phyloP scores from a whole-genome alignment of 2,888 invertebrate species.

The Epinotia nisella region DNA sequence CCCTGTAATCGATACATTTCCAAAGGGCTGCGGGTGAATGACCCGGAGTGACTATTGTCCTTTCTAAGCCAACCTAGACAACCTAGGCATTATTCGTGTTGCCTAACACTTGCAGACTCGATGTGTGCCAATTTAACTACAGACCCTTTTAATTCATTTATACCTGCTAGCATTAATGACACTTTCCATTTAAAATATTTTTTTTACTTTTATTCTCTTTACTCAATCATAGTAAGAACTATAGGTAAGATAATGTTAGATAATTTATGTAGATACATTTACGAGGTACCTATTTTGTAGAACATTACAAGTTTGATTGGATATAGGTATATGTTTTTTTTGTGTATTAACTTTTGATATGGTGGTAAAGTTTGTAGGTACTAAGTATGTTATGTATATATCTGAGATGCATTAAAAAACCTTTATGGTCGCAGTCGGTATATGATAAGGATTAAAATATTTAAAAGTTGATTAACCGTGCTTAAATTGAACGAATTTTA shows the following conservation, averaged over 20 bases:
- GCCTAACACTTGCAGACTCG: slow-evolving; percentile 41
- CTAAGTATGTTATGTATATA: too few species aligned
- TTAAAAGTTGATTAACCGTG: background rate
- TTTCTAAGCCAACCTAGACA: slow-evolving; percentile 57
- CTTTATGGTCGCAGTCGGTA: too few species aligned
- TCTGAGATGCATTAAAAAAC: background rate
- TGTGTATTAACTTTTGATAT: too few species aligned
- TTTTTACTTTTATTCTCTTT: background rate
- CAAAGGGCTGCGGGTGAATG: slow-evolving; percentile 55
- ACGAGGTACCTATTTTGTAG: background rate
- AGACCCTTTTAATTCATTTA: slow-evolving; percentile 23
- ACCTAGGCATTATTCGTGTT: slow-evolving; percentile 43
- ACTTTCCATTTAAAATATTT: background rate
- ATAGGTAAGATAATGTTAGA: background rate
- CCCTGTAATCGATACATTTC: slow-evolving; percentile 32
- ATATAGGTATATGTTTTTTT: too few species aligned
- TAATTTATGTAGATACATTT: background rate
- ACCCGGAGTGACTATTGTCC: slow-evolving; percentile 67
- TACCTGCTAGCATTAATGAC: background rate
- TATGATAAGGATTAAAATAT: background rate
- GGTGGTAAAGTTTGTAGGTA: too few species aligned
- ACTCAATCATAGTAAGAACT: background rate
- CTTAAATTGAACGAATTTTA: background rate
- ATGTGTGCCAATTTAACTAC: slow-evolving; percentile 38
- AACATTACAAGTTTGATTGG: background rate